Evolutionary conservation across 2,113 vertebrate species (phyloP), one percentile per base, ranked within the genome.

Genomic region (Oxygymnocypris stewartii): DNA sequence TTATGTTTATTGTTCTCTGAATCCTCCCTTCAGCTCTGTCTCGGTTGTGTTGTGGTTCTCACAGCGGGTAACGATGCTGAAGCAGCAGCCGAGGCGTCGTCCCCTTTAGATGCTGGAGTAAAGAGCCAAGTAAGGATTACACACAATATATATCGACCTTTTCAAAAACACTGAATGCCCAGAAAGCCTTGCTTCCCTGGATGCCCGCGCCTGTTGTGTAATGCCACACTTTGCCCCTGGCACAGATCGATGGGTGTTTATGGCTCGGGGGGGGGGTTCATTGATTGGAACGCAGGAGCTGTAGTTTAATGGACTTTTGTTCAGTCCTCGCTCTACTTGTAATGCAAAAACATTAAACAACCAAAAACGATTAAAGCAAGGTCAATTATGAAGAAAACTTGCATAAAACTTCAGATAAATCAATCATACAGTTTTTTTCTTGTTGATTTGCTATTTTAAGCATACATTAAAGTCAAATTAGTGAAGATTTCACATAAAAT

Each of bases 261-360:
- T 92, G 94, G 95, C 93, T 96, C 94, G 95, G 90, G 94, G 94
- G n/a, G n/a, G 94, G 94, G 90, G 96, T 94, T 93, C 93, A 94
- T 94, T 96, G 96, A 97, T 96, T 97, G 95, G 95, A 96, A 97
- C 96, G 93, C 93, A 96, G 88, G 91, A 90, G 93, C 92, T 94
- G 93, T 89, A 88, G 87, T 92, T 91, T 93, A 91, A 95, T 95
- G 78, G 35, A 81, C 78, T 80, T 59, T 59, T 63, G 23, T 80
- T 40, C 57, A 6, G 57, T 12, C 4, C 7, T 47, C 25, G 13
- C 63, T 25, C 40, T 65, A 40, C 6, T 63, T 2, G 7, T 9
- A n/a, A 4, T 1, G 73, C 11, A 44, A 44, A 44, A 74, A n/a
- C 0, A 71, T 12, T 8, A 11, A 59, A 23, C 54, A 59, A 8